phyloP scores from a whole-genome alignment of 2,888 invertebrate genomes.

The Hydropsyche betteni region DNA sequence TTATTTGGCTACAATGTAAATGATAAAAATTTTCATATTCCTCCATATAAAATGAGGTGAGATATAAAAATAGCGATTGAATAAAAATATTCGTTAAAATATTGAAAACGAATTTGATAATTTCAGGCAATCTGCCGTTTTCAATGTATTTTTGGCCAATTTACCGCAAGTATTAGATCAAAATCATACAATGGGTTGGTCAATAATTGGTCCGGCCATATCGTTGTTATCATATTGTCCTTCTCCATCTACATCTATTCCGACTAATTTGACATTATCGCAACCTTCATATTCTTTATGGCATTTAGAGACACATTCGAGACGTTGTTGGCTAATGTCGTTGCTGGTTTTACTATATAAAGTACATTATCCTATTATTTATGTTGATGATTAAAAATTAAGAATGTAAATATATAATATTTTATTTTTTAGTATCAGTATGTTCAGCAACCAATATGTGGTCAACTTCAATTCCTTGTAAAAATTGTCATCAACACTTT shows the following conservation, averaged over 20 bases:
- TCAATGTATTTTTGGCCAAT: slow-evolving; percentile 94
- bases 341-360: slow-evolving; percentile 94
- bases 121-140: slow-evolving; percentile 86
- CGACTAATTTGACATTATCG: slow-evolving; percentile 58
- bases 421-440: slow-evolving; percentile 73
- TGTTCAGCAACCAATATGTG: slow-evolving; percentile 73
- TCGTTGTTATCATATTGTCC: slow-evolving; percentile 84
- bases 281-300: slow-evolving; percentile 85
- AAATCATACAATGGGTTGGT: slow-evolving; percentile 92
- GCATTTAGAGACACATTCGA: slow-evolving; percentile 84
- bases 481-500: slow-evolving; percentile 91
- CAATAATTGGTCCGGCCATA: slow-evolving; percentile 85
- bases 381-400: background rate
- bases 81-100: slow-evolving; percentile 4
- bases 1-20: slow-evolving; percentile 92
- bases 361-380: slow-evolving; percentile 63
- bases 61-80: background rate
- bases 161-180: slow-evolving; percentile 94
- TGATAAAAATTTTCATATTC: slow-evolving; percentile 91
- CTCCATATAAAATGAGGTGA: slow-evolving; percentile 85
- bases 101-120: slow-evolving; percentile 24
- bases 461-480: slow-evolving; percentile 81
- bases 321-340: slow-evolving; percentile 93
- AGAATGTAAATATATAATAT: background rate
- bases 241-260: slow-evolving; percentile 72